Conservation (phyloP, 2,888 invertebrate species). For the Mallateleia sp. region DNA sequence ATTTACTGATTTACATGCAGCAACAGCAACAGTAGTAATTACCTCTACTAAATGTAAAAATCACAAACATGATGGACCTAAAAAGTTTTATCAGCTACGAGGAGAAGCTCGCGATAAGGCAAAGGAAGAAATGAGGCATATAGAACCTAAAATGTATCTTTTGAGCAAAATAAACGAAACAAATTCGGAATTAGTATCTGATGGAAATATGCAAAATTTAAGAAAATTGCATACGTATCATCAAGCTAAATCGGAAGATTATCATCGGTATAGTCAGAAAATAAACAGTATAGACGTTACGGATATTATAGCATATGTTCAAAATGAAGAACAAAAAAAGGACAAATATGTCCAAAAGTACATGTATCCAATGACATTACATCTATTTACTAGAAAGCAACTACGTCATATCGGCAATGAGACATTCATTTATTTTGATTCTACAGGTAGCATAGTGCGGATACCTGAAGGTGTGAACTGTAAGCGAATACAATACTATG, state of each 20-base stretch:
- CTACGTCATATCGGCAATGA: not conserved
- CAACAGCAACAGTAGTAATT: too few species aligned
- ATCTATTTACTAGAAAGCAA: conserved; percentile 10
- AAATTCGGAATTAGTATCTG: conserved; percentile 5
- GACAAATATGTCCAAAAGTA: conserved; percentile 16
- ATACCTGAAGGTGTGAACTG: conserved; percentile 14
- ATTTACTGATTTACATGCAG: too few species aligned
- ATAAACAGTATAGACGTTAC: not conserved
- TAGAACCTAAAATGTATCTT: not conserved
- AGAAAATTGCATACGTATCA: not conserved
- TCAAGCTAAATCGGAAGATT: not conserved
- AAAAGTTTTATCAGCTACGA: not conserved
- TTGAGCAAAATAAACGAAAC: not conserved
- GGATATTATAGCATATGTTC: not conserved
- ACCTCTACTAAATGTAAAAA: too few species aligned
- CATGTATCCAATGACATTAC: not conserved
- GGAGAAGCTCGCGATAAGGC: not conserved
- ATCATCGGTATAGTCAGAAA: not conserved
- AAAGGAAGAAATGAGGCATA: not conserved
- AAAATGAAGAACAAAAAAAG: not conserved
- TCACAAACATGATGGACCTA: too few species aligned
- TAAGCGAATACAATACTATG: conserved; percentile 22
- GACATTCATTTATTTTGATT: conserved; percentile 33
- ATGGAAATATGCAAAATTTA: too few species aligned
- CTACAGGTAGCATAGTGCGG: conserved; percentile 23